Percentiles rank a stretch among this genome's conserved stretches.
Conservation (phyloP, 2,888 invertebrate genomes). For the Dryobotodes eremita region DNA sequence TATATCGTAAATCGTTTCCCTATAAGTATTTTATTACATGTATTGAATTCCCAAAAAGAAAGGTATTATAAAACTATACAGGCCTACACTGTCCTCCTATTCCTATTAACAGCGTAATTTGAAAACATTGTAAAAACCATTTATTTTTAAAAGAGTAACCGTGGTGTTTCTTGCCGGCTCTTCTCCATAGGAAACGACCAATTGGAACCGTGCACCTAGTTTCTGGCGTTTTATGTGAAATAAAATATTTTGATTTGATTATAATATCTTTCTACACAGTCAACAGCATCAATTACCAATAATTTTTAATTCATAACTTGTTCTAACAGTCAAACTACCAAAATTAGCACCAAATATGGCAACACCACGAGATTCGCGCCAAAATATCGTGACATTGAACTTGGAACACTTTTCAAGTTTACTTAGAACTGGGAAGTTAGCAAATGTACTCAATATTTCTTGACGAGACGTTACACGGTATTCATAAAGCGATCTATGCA, state of each 20-base stretch:
- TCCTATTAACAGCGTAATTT: no score
- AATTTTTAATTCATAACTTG: not conserved
- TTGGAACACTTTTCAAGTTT: conserved; percentile 42
- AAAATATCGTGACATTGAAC: conserved; percentile 58
- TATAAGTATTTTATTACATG: not conserved
- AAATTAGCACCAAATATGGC: conserved; percentile 11
- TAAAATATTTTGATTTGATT: no score
- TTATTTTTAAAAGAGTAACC: no score
- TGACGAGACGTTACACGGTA: not conserved
- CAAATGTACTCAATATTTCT: conserved; percentile 1
- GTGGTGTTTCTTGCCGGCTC: no score
- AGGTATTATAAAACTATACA: not conserved
- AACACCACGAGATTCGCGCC: conserved; percentile 2
- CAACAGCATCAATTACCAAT: not conserved
- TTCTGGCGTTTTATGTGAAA: no score
- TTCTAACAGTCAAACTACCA: conserved; percentile 22
- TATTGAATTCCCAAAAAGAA: not conserved
- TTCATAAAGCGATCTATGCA: conserved; percentile 25
- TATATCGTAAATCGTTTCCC: not conserved
- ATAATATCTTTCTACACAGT: no score
- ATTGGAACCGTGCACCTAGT: no score
- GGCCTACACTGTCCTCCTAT: no score
- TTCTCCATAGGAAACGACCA: no score
- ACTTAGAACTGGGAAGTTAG: conserved; percentile 15
- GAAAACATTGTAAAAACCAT: no score